Evolutionary conservation across 2,113 vertebrate species (phyloP).

Genomic region (Motacilla alba): DNA sequence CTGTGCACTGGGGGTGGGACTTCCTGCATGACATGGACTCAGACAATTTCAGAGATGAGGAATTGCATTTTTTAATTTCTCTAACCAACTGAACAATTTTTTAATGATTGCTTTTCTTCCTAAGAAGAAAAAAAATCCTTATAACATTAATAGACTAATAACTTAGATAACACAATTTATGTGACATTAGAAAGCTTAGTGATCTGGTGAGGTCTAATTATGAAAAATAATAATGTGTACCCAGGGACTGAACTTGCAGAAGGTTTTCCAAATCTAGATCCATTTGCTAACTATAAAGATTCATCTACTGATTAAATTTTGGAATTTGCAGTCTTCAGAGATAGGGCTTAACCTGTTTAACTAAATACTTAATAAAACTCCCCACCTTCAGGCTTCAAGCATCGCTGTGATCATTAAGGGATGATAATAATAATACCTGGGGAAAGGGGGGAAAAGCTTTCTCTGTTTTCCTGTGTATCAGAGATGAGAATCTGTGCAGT

Average conservation of each 20-base stretch:
- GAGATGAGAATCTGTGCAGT: neutral
- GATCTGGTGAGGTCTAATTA: slow-evolving; percentile 30
- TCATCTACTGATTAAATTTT: slow-evolving; percentile 17
- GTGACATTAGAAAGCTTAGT: slow-evolving; percentile 26
- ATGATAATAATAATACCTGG: neutral
- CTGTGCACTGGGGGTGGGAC: neutral
- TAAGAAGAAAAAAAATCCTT: neutral
- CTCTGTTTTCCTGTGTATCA: neutral
- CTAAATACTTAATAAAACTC: neutral
- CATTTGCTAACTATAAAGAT: slow-evolving; percentile 16
- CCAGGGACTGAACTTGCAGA: slow-evolving; percentile 13
- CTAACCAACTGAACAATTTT: neutral
- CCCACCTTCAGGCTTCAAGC: neutral
- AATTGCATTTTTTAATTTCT: neutral
- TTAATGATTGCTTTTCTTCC: neutral
- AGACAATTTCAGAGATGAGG: neutral
- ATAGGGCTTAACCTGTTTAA: neutral
- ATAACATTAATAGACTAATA: neutral
- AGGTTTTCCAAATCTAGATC: slow-evolving; percentile 26
- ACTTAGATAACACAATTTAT: neutral
- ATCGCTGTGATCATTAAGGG: neutral
- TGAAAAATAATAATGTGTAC: slow-evolving; percentile 40
- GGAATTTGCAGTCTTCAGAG: neutral
- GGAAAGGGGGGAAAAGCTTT: neutral
- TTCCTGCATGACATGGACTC: neutral